Evolutionary conservation across 2,888 invertebrate species (phyloP), one percentile per base, ranked within the genome.

Genomic region (Epinotia ramella): DNA sequence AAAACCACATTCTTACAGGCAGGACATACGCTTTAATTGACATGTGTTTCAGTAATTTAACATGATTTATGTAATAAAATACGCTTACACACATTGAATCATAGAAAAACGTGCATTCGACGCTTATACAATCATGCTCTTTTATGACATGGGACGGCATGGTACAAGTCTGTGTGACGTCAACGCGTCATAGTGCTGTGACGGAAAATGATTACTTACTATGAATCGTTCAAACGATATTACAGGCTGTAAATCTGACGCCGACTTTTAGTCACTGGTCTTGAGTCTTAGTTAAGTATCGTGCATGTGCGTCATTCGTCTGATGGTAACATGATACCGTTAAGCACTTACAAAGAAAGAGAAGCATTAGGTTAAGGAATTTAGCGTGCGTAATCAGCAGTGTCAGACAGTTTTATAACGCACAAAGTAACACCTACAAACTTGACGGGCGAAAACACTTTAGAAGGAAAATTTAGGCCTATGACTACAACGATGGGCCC

Each of bases 151-250:
- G n/a, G 24, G 59, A 46, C 46, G 49, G 53, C 53, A 66, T 66
- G n/a, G 66, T 69, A 59, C 57, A 57, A 46, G 69, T 60, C n/a
- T 60, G n/a, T n/a, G 46, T 60, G 59, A 46, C 69, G 69, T 69
- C 69, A 69, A n/a, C 28, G 60, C 69, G 69, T 69, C 69, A 69
- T 24, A 46, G 60, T 69, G 60, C 28, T 69, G 46, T 72, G 66
- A 70, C 73, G 71, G 73, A 70, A 81, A 83, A 86, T 83, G 84
- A 86, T 87, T 86, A 89, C 81, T 85, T 86, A 89, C 81, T 85
- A 85, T 83, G 83, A 86, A 87, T 87, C 84, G 83, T 81, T 82
- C 80, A 78, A 60, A 81, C 86, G 87, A 89, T 89, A 83, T 72
- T 77, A 74, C 46, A 20, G 80, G 83, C 82, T 81, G 83, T 86